Evolutionary conservation across 2,888 invertebrate species (phyloP).

Genomic region (Agelastica alni): DNA sequence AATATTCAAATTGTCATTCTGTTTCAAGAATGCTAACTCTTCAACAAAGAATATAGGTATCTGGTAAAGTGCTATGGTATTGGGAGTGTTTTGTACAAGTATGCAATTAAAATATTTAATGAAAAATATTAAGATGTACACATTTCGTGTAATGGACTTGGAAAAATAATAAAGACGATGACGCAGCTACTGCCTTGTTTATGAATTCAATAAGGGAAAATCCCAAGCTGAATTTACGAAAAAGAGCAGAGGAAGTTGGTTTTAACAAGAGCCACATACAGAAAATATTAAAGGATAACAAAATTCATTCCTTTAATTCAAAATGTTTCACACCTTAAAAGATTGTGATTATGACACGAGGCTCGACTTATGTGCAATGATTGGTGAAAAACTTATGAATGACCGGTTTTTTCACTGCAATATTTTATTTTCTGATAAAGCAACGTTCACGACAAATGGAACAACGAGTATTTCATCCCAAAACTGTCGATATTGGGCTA

Average conservation of each 20-base stretch:
- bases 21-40: too few relatives aligned
- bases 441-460: background rate
- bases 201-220: background rate
- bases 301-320: background rate
- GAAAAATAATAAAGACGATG: too few relatives aligned
- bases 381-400: constrained; percentile 2
- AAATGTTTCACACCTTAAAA: too few relatives aligned
- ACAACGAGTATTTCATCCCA: background rate
- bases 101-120: too few relatives aligned
- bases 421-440: too few relatives aligned
- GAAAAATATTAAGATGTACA: too few relatives aligned
- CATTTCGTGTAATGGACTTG: too few relatives aligned
- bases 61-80: too few relatives aligned
- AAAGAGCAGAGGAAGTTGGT: background rate
- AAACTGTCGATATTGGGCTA: background rate
- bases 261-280: background rate
- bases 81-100: too few relatives aligned
- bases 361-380: background rate
- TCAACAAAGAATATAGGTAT: too few relatives aligned
- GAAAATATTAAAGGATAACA: background rate
- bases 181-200: background rate
- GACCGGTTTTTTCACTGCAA: background rate
- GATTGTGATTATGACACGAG: too few relatives aligned
- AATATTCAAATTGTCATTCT: too few relatives aligned
- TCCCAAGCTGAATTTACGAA: background rate